phyloP scores from a whole-genome alignment of 2,797 vertebrate species.

The Chelonia mydas region DNA sequence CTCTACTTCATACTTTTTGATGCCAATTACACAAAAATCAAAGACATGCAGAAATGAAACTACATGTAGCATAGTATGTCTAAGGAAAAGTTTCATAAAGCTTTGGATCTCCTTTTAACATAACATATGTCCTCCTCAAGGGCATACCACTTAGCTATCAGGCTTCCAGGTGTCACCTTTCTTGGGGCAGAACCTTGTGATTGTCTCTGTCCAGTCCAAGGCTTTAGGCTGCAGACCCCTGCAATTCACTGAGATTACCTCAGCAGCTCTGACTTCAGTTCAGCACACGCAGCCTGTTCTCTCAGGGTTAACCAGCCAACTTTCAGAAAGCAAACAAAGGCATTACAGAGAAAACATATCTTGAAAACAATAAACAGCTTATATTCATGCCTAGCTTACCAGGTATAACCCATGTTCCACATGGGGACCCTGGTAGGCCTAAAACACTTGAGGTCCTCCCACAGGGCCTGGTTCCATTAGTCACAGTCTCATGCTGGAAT shows the following conservation, averaged over 20 bases:
- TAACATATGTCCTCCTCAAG: neutral
- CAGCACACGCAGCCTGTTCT: neutral
- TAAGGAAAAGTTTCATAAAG: slow-evolving; percentile 44
- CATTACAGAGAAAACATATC: neutral
- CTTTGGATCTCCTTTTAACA: slow-evolving; percentile 51
- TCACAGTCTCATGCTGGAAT: neutral
- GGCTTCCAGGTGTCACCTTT: neutral
- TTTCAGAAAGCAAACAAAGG: neutral
- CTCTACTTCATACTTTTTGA: slow-evolving; percentile 34
- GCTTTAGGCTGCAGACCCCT: neutral
- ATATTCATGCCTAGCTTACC: neutral
- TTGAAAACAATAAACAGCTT: neutral
- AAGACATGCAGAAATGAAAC: slow-evolving; percentile 31
- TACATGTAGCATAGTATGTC: neutral
- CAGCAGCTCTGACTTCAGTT: neutral
- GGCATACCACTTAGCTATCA: neutral
- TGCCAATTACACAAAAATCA: neutral
- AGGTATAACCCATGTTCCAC: neutral
- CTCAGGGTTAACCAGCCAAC: neutral
- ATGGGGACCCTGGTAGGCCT: neutral
- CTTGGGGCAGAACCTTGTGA: neutral
- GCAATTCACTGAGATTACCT: neutral
- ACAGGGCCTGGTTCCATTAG: neutral
- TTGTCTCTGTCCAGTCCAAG: neutral
- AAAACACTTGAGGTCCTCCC: neutral